Conservation (phyloP, 2,888 invertebrate genomes). For the Sminthurides aquaticus region DNA sequence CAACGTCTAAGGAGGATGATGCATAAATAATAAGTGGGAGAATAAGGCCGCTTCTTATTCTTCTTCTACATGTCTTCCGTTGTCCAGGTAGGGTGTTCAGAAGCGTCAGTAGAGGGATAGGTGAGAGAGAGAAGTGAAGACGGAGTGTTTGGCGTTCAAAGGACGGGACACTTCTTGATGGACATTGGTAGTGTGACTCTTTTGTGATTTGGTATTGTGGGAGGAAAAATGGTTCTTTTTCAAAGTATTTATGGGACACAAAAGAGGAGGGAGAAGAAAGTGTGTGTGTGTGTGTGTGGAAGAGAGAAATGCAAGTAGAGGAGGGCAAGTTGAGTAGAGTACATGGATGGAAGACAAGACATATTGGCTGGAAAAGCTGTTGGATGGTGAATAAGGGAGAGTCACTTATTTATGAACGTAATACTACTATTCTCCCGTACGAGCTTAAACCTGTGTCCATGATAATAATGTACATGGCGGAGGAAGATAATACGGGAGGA, state of each 20-base stretch:
- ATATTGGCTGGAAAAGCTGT: no score
- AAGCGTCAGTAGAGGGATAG: no score
- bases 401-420: neutral
- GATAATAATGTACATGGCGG: neutral
- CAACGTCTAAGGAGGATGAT: no score
- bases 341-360: no score
- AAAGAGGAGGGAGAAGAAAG: neutral
- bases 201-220: constrained; percentile 13
- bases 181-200: constrained; percentile 17
- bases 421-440: neutral
- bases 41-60: neutral
- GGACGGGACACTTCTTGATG: neutral
- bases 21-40: neutral
- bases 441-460: neutral
- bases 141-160: no score
- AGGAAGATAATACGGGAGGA: neutral
- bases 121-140: no score
- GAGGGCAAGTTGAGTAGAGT: no score
- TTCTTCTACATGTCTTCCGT: no score
- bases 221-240: constrained; percentile 16
- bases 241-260: neutral
- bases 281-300: no score
- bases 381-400: no score
- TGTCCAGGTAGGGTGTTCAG: no score
- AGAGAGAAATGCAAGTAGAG: neutral